Percentiles rank a stretch among this genome's conserved stretches.
These are phyloP conservation scores for Ecdyonurus torrentis DNA, from an alignment of 2,888 invertebrate genomes.

Conservation along the genomic window DNA sequence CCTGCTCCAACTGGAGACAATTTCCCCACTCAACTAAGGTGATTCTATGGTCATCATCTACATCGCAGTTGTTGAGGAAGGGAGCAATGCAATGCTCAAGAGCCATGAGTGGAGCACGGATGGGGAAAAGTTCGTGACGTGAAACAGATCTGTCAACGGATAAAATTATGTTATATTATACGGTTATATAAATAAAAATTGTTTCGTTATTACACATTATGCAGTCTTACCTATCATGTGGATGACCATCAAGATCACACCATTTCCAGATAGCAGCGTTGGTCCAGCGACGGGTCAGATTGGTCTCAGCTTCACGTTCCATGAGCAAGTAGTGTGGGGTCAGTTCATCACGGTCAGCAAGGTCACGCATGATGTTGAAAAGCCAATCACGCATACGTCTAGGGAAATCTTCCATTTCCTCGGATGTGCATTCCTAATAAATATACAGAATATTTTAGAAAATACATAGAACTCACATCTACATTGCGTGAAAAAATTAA, in stretches of 20 bases:
- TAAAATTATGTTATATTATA: too few species aligned
- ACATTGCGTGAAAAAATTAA: too few species aligned
- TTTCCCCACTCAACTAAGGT: slow-evolving; percentile 86
- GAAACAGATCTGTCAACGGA: slow-evolving; percentile 69
- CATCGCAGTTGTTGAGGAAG: slow-evolving; percentile 84
- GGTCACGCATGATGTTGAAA: slow-evolving; percentile 90
- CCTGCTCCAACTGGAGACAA: slow-evolving; percentile 71
- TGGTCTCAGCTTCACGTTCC: slow-evolving; percentile 78
- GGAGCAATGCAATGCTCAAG: slow-evolving; percentile 97
- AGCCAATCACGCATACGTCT: slow-evolving; percentile 97
- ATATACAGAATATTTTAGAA: too few species aligned
- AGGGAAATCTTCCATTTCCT: slow-evolving; percentile 88
- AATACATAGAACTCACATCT: too few species aligned
- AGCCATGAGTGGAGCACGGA: slow-evolving; percentile 84
- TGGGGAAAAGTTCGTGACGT: slow-evolving; percentile 89
- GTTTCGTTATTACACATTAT: too few species aligned
- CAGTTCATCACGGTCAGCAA: slow-evolving; percentile 75
- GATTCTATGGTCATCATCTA: slow-evolving; percentile 75
- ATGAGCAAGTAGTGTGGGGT: slow-evolving; percentile 66
- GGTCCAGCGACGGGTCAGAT: slow-evolving; percentile 66
- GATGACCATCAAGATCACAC: slow-evolving; percentile 91
- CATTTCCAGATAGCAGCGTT: slow-evolving; percentile 97
- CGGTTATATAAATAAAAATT: too few species aligned
- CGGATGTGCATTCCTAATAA: slow-evolving; percentile 63
- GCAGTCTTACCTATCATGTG: slow-evolving; percentile 53